These are phyloP conservation scores for Nomia melanderi DNA, from an alignment of 1,140 invertebrate species.

Conservation along the genomic window DNA sequence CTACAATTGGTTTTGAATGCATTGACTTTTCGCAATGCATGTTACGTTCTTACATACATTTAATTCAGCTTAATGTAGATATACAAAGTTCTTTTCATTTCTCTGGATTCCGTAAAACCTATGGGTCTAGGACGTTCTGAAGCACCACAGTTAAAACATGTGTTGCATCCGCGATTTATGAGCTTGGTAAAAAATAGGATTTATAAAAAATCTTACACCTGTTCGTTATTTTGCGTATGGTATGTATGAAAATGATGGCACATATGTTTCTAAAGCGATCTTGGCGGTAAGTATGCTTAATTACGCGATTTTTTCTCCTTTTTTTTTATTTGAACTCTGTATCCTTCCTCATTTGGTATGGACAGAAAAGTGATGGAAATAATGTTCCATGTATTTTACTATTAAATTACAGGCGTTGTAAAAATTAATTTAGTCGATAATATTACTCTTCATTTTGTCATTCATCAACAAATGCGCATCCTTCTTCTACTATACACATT, in stretches of 20 bases:
- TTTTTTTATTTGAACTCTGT: slow-evolving; percentile 54
- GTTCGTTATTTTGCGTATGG: slow-evolving; percentile 43
- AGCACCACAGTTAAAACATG: slow-evolving; percentile 46
- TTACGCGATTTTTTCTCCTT: slow-evolving; percentile 44
- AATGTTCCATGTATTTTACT: slow-evolving; percentile 25
- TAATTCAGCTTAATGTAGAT: slow-evolving; percentile 46
- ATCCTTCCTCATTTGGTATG: slow-evolving; percentile 49
- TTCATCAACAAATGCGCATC: slow-evolving; percentile 47
- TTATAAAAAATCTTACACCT: slow-evolving; percentile 61
- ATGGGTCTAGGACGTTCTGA: slow-evolving; percentile 44
- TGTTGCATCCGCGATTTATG: slow-evolving; percentile 25
- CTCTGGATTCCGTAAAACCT: slow-evolving; percentile 45
- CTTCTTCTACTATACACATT: slow-evolving; percentile 14
- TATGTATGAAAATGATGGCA: slow-evolving; percentile 66
- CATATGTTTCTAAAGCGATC: slow-evolving; percentile 62
- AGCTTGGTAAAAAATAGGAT: slow-evolving; percentile 62
- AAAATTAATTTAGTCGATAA: slow-evolving; percentile 57
- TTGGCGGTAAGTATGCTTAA: slow-evolving; percentile 59
- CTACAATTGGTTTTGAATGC: slow-evolving; percentile 19
- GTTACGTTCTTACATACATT: slow-evolving; percentile 31
- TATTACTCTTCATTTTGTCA: slow-evolving; percentile 20
- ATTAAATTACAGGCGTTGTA: slow-evolving; percentile 30
- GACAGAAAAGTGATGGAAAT: slow-evolving; percentile 22
- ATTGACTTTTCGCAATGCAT: slow-evolving; percentile 21
- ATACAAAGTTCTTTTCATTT: slow-evolving; percentile 37